phyloP scores from a whole-genome alignment of 2,888 invertebrate genomes.

The Plebejus melissa region DNA sequence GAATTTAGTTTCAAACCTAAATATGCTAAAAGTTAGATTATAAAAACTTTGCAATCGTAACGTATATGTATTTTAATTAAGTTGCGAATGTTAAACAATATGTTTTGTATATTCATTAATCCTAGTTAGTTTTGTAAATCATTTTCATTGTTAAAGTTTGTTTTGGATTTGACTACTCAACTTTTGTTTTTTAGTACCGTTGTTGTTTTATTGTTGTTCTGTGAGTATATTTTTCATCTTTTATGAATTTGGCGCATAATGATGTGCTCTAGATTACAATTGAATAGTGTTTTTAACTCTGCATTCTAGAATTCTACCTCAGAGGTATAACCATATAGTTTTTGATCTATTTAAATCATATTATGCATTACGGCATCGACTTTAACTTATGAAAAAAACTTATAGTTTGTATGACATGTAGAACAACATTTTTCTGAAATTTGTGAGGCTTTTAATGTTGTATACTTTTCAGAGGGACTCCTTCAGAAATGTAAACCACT shows the following conservation, averaged over 20 bases:
- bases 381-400: too few relatives aligned
- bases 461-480: too few relatives aligned
- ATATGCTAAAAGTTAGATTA: conserved; percentile 18
- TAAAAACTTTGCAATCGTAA: conserved; percentile 18
- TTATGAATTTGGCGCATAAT: background rate
- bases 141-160: conserved; percentile 3
- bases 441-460: too few relatives aligned
- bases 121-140: background rate
- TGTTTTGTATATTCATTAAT: background rate
- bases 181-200: background rate
- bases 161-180: background rate
- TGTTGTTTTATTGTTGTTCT: background rate
- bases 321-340: too few relatives aligned
- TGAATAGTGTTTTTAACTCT: background rate
- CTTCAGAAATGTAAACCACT: too few relatives aligned
- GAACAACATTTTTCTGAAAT: too few relatives aligned
- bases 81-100: background rate
- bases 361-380: background rate
- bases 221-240: background rate
- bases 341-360: background rate
- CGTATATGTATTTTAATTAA: conserved; percentile 11
- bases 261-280: conserved; percentile 1
- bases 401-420: too few relatives aligned
- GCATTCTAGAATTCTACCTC: background rate
- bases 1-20: conserved; percentile 28